Conservation (phyloP, 2,797 vertebrate genomes). For the Moxostoma hubbsi region DNA sequence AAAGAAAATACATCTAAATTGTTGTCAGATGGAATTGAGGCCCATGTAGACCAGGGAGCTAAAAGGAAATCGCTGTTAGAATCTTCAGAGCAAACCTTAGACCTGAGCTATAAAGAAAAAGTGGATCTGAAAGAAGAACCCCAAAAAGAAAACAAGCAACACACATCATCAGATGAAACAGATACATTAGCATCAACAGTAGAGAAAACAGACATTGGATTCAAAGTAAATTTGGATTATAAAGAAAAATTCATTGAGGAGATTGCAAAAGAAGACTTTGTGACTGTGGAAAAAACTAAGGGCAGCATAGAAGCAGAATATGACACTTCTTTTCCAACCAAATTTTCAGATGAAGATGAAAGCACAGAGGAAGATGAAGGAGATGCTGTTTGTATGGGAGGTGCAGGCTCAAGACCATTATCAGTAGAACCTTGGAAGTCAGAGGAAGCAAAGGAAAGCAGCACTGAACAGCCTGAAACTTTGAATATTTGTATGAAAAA, state of each 20-base stretch:
- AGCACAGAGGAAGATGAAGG: conserved; percentile 72
- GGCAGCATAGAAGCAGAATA: conserved; percentile 62
- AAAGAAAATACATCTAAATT: conserved; percentile 23
- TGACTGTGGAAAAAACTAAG: conserved; percentile 71
- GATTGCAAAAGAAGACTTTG: conserved; percentile 64
- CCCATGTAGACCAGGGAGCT: conserved; percentile 21
- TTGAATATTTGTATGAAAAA: conserved; percentile 69
- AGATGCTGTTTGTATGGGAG: conserved; percentile 77
- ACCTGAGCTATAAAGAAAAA: conserved; percentile 46
- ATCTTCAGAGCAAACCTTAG: conserved; percentile 44
- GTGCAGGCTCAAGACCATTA: conserved; percentile 71
- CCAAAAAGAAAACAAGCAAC: conserved; percentile 20
- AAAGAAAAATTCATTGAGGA: conserved; percentile 60
- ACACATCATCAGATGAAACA: conserved; percentile 39
- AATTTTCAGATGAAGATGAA: conserved; percentile 78
- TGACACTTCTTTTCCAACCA: conserved; percentile 70
- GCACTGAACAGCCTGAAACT: conserved; percentile 52
- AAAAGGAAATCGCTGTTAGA: conserved; percentile 29
- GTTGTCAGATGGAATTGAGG: conserved; percentile 12
- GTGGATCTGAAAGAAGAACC: conserved; percentile 27
- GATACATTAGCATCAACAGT: conserved; percentile 22
- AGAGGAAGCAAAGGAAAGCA: conserved; percentile 56
- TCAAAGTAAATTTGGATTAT: conserved; percentile 60
- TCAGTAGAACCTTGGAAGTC: conserved; percentile 52
- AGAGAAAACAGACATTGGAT: conserved; percentile 43